Base-by-base conservation (phyloP, 2,113 vertebrate genomes). In the Carlito syrichta region DNA sequence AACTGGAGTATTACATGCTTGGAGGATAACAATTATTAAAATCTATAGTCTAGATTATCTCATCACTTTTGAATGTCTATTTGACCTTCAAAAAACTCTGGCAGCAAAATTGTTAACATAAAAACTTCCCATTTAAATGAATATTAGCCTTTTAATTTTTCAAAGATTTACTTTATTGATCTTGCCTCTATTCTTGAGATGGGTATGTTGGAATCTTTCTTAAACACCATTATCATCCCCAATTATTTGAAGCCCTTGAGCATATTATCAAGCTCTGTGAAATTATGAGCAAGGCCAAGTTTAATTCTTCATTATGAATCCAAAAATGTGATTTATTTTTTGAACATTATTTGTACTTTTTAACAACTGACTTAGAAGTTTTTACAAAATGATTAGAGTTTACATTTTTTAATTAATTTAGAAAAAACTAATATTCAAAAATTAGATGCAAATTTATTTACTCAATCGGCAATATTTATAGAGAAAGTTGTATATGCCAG, bases 21-120 rank as follows among this genome's bases (percentile, higher is more conserved):
- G 23, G 6, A 89, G 22, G 2, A 35, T 68, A 74, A 3, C 8
- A 86, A 89, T 76, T 74, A 74, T 48, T 69, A 92, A 62, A 66
- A 58, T 56, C 48, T 83, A 4, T 74, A 43, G 5, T 50, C 48
- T 66, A 74, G 12, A 48, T 68, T 52, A 22, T 83, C 40, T 96
- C 32, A 56, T 86, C 12, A 20, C 0, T 82, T 76, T 86, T 62
- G 71, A 96, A 85, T 81, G 77, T 32, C 45, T 77, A 54, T 77
- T 69, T 91, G 83, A 74, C 56, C 60, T 89, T 91, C 89, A 11
- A 86, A 91, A 89, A 77, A 76, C 23, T n/a, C 76, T 68, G 30
- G 4, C 32, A 77, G 25, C 30, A 86, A 89, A 89, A 68, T 35
- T 81, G 16, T 89, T 92, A 58, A 82, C n/a, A 22, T 54, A 79